Evolutionary conservation across 2,113 vertebrate species (phyloP).

Genomic region (Caloenas nicobarica): DNA sequence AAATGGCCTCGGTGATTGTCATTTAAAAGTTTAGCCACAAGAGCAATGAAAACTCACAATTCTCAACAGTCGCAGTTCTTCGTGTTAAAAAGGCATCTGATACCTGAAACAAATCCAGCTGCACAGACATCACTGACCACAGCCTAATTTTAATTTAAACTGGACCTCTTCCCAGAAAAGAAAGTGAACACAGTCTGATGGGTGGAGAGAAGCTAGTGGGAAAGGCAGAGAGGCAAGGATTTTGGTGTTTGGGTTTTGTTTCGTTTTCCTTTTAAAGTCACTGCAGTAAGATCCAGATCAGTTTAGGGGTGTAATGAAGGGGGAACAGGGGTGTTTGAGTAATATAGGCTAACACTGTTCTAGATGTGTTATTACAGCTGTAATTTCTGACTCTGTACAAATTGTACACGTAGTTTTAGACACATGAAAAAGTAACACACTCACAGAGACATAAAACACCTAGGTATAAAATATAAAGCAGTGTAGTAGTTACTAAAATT

Average conservation of each 20-base stretch:
- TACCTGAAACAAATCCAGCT: conserved; percentile 45
- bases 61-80: conserved; percentile 4
- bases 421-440: conserved; percentile 73
- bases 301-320: conserved; percentile 40
- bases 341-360: conserved; percentile 77
- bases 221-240: conserved; percentile 49
- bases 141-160: neutral
- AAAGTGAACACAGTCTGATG: neutral
- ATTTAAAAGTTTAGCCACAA: conserved; percentile 16
- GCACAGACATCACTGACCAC: conserved; percentile 38
- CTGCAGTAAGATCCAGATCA: conserved; percentile 50
- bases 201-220: conserved; percentile 3
- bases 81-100: conserved; percentile 17
- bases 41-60: conserved; percentile 25
- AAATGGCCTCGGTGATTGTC: neutral
- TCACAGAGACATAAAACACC: conserved; percentile 72
- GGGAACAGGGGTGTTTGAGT: conserved; percentile 52
- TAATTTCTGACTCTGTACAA: conserved; percentile 72
- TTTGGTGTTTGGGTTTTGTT: conserved; percentile 4
- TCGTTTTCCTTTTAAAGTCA: conserved; percentile 30
- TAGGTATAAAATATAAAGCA: conserved; percentile 71
- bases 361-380: conserved; percentile 77
- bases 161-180: conserved; percentile 26
- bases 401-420: conserved; percentile 67
- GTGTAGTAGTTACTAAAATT: conserved; percentile 70